Evolutionary conservation across 2,797 vertebrate genomes (phyloP).

Genomic region (Nyctibius grandis): DNA sequence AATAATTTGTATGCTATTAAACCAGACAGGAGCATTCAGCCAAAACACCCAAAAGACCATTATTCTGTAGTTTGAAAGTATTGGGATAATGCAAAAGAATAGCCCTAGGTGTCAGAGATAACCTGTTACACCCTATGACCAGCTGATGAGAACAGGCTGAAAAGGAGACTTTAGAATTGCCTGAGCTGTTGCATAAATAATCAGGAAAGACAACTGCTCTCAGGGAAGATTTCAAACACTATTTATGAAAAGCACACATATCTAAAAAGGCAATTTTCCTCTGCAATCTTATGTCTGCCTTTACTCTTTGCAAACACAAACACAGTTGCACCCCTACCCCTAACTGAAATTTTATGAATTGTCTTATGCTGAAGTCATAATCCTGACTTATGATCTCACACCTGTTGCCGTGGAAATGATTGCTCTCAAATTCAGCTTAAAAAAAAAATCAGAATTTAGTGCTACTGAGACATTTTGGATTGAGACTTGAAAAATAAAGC

Average conservation of each 20-base stretch:
- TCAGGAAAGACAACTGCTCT: neutral
- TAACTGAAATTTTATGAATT: neutral
- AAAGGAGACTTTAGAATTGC: neutral
- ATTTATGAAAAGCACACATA: neutral
- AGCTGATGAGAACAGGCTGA: neutral
- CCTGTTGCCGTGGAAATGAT: neutral
- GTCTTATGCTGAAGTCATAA: neutral
- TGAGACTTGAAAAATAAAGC: neutral
- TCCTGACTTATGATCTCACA: neutral
- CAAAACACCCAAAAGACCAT: neutral
- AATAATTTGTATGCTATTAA: neutral
- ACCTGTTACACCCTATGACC: neutral
- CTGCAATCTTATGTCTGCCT: neutral
- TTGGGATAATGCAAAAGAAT: neutral
- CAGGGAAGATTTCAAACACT: neutral
- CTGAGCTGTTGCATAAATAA: neutral
- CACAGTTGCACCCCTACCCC: neutral
- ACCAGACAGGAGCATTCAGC: neutral
- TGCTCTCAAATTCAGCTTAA: neutral
- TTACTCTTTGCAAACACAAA: neutral
- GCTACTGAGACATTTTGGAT: neutral
- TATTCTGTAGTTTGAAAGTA: neutral
- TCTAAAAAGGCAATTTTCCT: neutral
- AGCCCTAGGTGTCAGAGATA: neutral
- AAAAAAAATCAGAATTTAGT: neutral